Base-by-base conservation (phyloP, 2,888 invertebrate species). In the Aphodius sticticus region DNA sequence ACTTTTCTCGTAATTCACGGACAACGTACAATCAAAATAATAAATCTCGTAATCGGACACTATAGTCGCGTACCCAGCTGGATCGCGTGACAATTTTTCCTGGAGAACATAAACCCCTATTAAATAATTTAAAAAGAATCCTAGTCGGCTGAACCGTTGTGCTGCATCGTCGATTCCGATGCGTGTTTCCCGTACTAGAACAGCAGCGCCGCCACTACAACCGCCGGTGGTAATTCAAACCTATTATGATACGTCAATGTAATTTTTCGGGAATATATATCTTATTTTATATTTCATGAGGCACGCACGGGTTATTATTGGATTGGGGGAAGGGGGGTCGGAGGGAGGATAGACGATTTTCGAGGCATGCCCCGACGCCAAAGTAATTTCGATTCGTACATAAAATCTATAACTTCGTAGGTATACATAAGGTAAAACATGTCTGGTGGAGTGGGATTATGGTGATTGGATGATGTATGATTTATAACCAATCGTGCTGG, bases 211-310 rank as follows among this genome's bases (percentile, higher is more conserved):
- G 53, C 9, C 7, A 53, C 53, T 9, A 53, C 6, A 26, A 74
- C 36, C 26, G n/a, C 74, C 37, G 35, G 53, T 53, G 5, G 36
- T 74, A 74, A 74, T 74, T 74, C 26, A 35, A 36, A 74, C 74
- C 74, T 74, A 74, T 74, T 74, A 74, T 35, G 35, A 71, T 36
- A 74, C 74, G 35, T 35, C 74, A 35, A 37, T 35, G 35, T n/a
- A 35, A 74, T 74, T 74, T 74, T 74, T 74, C 74, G 37, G n/a
- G 35, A 71, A 36, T 35, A 74, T 74, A 84, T 82, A 82, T 84
- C 83, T 84, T 84, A 84, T 82, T 84, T 83, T 82, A 82, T 84
- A 82, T 84, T 84, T 82, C 82, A 83, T 83, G 82, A 81, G 79
- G 79, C 83, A 83, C 83, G 83, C 83, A 84, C 83, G 81, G 74